phyloP scores from a whole-genome alignment of 2,888 invertebrate genomes.

The Papilio demoleus region DNA sequence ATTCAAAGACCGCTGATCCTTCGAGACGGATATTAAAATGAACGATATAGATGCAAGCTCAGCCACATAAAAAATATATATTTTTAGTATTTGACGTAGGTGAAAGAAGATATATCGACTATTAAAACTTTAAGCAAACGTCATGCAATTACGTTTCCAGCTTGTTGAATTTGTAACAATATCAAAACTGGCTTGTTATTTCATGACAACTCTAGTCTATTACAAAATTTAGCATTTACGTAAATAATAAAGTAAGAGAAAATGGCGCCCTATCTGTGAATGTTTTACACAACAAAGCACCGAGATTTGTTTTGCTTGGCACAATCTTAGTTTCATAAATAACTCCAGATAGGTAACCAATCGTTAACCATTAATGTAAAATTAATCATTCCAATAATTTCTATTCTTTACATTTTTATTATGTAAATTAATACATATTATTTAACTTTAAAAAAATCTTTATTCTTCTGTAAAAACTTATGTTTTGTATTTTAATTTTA shows the following conservation, averaged over 20 bases:
- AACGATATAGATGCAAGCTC: no score
- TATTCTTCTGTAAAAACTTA: not conserved
- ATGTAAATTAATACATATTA: no score
- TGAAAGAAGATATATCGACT: no score
- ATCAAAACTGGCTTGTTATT: slow-evolving; percentile 19
- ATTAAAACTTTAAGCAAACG: no score
- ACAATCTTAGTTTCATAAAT: not conserved
- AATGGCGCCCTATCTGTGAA: slow-evolving; percentile 26
- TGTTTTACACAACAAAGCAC: slow-evolving; percentile 4
- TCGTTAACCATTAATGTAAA: slow-evolving; percentile 46
- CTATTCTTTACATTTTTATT: slow-evolving; percentile 38
- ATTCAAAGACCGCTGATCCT: not conserved
- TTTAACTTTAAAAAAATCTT: not conserved
- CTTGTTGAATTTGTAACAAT: slow-evolving; percentile 1
- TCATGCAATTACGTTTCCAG: not conserved
- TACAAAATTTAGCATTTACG: slow-evolving; percentile 30
- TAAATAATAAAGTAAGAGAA: slow-evolving; percentile 30
- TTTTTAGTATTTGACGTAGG: no score
- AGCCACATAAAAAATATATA: no score
- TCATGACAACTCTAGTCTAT: slow-evolving; percentile 24
- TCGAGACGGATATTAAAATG: not conserved
- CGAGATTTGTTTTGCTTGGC: slow-evolving; percentile 22
- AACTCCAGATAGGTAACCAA: slow-evolving; percentile 17
- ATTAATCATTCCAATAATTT: slow-evolving; percentile 49
- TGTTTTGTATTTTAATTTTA: not conserved